Conservation (phyloP, 2,113 vertebrate species). For the Oceanites oceanicus region DNA sequence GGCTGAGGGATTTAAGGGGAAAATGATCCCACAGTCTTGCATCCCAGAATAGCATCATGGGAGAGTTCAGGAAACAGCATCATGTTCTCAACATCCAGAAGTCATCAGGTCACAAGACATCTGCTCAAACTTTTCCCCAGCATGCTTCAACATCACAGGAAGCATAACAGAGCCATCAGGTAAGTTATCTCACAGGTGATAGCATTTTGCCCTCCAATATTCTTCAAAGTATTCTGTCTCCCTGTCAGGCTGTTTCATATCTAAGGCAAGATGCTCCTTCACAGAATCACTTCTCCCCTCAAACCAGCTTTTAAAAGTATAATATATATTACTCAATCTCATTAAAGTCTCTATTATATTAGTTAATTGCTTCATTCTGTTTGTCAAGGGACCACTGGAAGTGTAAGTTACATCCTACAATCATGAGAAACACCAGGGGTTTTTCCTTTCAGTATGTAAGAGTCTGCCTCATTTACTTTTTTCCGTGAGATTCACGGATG, state of each 20-base stretch:
- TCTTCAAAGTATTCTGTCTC: background rate
- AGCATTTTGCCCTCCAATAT: background rate
- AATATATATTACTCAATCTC: background rate
- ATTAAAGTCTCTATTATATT: background rate
- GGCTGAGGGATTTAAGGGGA: background rate
- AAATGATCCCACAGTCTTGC: background rate
- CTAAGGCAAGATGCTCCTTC: background rate
- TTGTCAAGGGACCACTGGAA: background rate
- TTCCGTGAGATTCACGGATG: background rate
- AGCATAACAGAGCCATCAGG: background rate
- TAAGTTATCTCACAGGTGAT: background rate
- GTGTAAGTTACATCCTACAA: background rate
- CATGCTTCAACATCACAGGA: background rate
- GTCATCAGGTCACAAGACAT: background rate
- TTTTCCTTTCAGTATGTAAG: background rate
- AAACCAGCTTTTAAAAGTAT: background rate
- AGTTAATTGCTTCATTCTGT: background rate
- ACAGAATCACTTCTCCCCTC: background rate
- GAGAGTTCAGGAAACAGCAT: background rate
- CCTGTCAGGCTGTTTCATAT: background rate
- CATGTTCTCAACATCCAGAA: background rate
- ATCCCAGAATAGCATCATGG: background rate
- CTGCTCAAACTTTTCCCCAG: background rate
- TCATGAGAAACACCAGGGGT: background rate
- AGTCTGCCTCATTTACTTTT: background rate